Conservation (phyloP, 2,888 invertebrate genomes). For the Catocala nupta region DNA sequence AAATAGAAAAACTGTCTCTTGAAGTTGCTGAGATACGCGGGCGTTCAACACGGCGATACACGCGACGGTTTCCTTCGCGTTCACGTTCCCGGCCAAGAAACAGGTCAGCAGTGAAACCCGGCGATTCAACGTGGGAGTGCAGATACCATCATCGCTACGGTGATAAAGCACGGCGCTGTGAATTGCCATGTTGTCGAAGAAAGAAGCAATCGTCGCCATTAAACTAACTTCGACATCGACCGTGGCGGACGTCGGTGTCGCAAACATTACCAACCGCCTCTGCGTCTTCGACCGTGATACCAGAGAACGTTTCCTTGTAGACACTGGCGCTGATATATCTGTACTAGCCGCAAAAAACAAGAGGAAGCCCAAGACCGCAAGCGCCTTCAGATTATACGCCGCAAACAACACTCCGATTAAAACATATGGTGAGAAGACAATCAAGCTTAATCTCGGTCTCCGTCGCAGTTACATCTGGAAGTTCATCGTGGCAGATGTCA, state of each 20-base stretch:
- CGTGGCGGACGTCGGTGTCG: constrained; percentile 33
- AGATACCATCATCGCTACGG: constrained; percentile 6
- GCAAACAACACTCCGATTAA: constrained; percentile 9
- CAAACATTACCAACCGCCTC: constrained; percentile 25
- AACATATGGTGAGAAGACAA: constrained; percentile 9
- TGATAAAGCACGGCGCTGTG: constrained; percentile 14
- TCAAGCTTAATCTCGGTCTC: constrained; percentile 3
- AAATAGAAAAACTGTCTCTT: constrained; percentile 7
- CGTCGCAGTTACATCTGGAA: constrained; percentile 9
- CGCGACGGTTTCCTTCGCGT: neutral
- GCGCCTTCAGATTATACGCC: constrained; percentile 10
- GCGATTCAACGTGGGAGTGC: constrained; percentile 11
- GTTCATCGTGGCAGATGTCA: constrained; percentile 16
- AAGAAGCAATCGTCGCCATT: neutral
- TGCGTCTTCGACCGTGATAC: constrained; percentile 29
- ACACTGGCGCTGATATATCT: constrained; percentile 36
- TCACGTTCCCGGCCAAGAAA: constrained; percentile 1
- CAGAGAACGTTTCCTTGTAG: constrained; percentile 27
- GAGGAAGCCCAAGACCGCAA: neutral
- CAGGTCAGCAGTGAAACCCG: neutral
- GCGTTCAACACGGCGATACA: neutral
- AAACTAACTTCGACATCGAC: constrained; percentile 25
- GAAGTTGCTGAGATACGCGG: constrained; percentile 12
- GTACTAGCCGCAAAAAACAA: constrained; percentile 8
- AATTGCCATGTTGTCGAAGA: constrained; percentile 10